Percentiles rank a stretch among this genome's conserved stretches.
phyloP scores from a whole-genome alignment of 1,140 invertebrate species.

The Zaprionus gabonicus region DNA sequence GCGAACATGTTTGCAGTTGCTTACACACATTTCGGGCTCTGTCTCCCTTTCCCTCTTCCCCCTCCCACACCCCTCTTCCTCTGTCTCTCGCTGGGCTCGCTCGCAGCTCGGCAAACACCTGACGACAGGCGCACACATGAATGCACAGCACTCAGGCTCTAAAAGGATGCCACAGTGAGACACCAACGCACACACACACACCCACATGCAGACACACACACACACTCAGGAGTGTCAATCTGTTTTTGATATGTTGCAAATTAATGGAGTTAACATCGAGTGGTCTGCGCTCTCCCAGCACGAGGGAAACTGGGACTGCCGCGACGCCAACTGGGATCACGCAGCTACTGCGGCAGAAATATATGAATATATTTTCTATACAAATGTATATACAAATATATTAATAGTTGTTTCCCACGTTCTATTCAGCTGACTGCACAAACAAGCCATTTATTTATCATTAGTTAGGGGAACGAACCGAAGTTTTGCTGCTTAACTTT shows the following conservation, averaged over 20 bases:
- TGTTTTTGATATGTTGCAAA: constrained; percentile 65
- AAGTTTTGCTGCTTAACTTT: constrained; percentile 8
- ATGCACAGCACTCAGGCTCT: constrained; percentile 52
- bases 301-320: not conserved
- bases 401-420: constrained; percentile 3
- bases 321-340: not conserved
- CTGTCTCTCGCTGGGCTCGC: not conserved
- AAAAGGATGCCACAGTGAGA: constrained; percentile 42
- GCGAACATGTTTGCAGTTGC: constrained; percentile 74
- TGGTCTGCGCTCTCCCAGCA: constrained; percentile 2
- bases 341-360: not conserved
- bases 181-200: constrained; percentile 16
- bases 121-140: constrained; percentile 46
- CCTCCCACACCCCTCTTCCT: constrained; percentile 21
- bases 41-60: not conserved
- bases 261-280: constrained; percentile 65
- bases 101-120: constrained; percentile 49
- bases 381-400: not conserved
- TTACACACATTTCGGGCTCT: constrained; percentile 62
- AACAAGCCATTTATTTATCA: constrained; percentile 16
- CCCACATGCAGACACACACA: not conserved
- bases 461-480: constrained; percentile 10
- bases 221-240: constrained; percentile 61
- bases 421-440: constrained; percentile 9
- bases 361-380: constrained; percentile 1